Evolutionary conservation across 2,888 invertebrate species (phyloP), one percentile per base, ranked within the genome.

Genomic region (Alcis repandata): DNA sequence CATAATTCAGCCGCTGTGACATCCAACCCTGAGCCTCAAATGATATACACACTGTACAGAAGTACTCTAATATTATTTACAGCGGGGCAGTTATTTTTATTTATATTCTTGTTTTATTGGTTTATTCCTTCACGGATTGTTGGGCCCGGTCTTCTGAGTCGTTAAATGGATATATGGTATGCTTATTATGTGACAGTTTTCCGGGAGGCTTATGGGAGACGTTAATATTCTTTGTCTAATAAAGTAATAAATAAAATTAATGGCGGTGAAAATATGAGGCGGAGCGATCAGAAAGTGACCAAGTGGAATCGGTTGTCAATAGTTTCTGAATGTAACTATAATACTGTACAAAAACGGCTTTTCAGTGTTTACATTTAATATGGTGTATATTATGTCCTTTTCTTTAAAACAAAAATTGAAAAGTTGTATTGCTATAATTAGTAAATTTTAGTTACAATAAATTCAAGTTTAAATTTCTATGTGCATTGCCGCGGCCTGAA

Each of bases 41-140:
- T 88, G 88, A 89, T 87, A 89, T 86, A 89, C 86, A 80, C 79
- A 80, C 85, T 84, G 82, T 74, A 78, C 78, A 79, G 71, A 74
- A 79, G 77, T 81, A 84, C 84, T 87, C 81, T 79, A 82, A 74
- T 75, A 82, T 84, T 83, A 86, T 86, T 87, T 89, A 89, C 85
- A 84, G 75, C 81, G 71, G 78, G 82, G 85, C 88, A 89, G 86
- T 89, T 89, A 89, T 84, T 89, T 88, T 89, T 89, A 88, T 89
- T 90, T 90, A 89, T 89, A 84, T 82, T 84, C 85, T 81, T 84
- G 84, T 88, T 89, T 89, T 89, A 89, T 90, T 90, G 88, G 88
- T 91, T 91, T 90, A 90, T 85, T 89, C 84, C 83, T 88, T 86
- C 83, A 89, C 84, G 90, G 86, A 82, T 82, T 90, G 90, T 88